These are phyloP conservation scores for Eurystomus glaucurus DNA, from an alignment of 2,797 vertebrate genomes.

Conservation along the genomic window DNA sequence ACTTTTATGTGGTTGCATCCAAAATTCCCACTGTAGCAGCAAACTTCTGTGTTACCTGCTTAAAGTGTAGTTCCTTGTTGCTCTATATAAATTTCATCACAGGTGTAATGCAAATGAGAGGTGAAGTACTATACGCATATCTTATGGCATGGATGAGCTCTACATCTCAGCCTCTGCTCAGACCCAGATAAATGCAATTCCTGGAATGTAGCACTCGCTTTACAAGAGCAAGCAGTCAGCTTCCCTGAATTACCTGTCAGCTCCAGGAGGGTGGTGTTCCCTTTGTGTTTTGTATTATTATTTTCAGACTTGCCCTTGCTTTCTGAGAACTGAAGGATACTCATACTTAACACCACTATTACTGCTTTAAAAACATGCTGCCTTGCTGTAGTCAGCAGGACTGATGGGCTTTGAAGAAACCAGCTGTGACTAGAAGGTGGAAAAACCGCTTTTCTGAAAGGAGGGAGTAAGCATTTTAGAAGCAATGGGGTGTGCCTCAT, in stretches of 20 bases:
- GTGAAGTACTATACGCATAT: fast-evolving
- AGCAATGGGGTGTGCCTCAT: background rate
- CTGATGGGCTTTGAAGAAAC: background rate
- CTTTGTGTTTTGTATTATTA: background rate
- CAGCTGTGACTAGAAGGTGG: background rate
- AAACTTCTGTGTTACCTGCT: background rate
- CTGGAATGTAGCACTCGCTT: fast-evolving
- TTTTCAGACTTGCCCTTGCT: background rate
- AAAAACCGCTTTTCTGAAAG: background rate
- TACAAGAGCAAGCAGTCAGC: background rate
- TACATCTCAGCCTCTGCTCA: background rate
- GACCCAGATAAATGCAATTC: background rate
- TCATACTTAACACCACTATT: background rate
- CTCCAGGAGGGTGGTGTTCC: background rate
- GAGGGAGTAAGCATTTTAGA: background rate
- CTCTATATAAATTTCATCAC: background rate
- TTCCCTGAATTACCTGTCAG: background rate
- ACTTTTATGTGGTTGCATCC: background rate
- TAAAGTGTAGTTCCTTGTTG: fast-evolving
- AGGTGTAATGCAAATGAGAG: background rate
- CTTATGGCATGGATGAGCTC: background rate
- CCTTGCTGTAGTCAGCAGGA: background rate
- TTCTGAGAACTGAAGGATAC: background rate
- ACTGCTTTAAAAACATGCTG: background rate
- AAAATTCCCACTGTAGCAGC: background rate